These are phyloP conservation scores for Drosophila paracracens DNA, from an alignment of 2,888 invertebrate genomes.

Conservation along the genomic window DNA sequence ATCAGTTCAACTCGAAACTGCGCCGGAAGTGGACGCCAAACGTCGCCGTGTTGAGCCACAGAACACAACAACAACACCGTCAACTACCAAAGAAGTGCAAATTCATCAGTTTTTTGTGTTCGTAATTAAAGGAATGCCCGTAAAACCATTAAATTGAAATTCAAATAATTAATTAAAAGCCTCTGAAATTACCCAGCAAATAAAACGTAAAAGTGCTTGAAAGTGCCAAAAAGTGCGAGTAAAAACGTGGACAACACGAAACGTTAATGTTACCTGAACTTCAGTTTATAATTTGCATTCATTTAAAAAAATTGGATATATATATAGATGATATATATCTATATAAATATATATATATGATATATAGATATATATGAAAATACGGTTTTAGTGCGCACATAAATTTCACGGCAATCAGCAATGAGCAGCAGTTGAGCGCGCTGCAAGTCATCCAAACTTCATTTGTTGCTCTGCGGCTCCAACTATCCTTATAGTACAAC, in stretches of 20 bases:
- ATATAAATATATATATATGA: background rate
- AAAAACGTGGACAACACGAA: slow-evolving; percentile 17
- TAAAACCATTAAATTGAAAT: slow-evolving; percentile 14
- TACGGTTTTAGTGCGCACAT: slow-evolving; percentile 54
- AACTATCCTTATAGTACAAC: slow-evolving; percentile 19
- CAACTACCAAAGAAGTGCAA: slow-evolving; percentile 25
- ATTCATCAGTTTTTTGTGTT: slow-evolving; percentile 8
- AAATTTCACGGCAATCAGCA: slow-evolving; percentile 79
- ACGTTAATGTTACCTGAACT: slow-evolving; percentile 23
- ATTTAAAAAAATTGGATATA: slow-evolving; percentile 11
- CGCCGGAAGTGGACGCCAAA: slow-evolving; percentile 82
- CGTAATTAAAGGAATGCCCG: slow-evolving; percentile 21
- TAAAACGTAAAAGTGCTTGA: slow-evolving; percentile 9
- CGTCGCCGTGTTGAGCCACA: slow-evolving; percentile 44
- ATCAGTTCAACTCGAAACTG: slow-evolving; percentile 80
- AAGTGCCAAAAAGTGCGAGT: slow-evolving; percentile 1
- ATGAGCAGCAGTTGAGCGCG: slow-evolving; percentile 23
- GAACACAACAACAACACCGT: slow-evolving; percentile 7
- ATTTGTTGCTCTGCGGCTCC: slow-evolving; percentile 74
- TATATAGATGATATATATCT: background rate
- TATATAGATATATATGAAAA: background rate
- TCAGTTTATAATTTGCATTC: slow-evolving; percentile 34
- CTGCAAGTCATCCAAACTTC: slow-evolving; percentile 81
- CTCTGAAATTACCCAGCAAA: background rate
- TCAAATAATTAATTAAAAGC: slow-evolving; percentile 10